These are phyloP conservation scores for Coleophora deauratella DNA, from an alignment of 2,888 invertebrate species.

Conservation along the genomic window DNA sequence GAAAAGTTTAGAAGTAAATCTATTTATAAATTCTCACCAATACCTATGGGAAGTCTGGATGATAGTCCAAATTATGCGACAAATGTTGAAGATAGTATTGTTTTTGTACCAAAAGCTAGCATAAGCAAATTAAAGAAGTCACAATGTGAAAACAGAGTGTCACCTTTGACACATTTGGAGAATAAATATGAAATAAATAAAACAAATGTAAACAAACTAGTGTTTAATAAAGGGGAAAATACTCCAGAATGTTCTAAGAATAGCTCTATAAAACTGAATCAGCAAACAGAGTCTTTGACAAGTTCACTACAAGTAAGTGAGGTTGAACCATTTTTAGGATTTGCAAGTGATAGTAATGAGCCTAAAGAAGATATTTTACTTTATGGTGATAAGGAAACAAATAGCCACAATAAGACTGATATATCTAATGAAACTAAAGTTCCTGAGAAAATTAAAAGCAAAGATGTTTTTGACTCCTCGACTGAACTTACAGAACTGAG, in stretches of 20 bases:
- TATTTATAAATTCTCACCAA: constrained; percentile 59
- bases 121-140: not conserved
- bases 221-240: no score
- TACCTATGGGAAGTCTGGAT: constrained; percentile 25
- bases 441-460: no score
- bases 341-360: constrained; percentile 18
- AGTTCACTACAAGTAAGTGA: constrained; percentile 32
- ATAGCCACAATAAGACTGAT: no score
- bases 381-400: not conserved
- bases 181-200: not conserved
- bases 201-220: not conserved
- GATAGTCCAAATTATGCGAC: constrained; percentile 24
- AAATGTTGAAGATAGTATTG: constrained; percentile 26
- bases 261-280: constrained; percentile 1
- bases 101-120: constrained; percentile 13
- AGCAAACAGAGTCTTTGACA: constrained; percentile 8
- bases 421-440: no score
- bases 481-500: no score
- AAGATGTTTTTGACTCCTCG: not conserved
- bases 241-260: not conserved
- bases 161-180: constrained; percentile 1
- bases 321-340: constrained; percentile 38
- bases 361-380: constrained; percentile 2
- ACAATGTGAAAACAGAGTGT: not conserved
- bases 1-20: constrained; percentile 53